A percentile compares a stretch with the other conserved stretches of the same genome.
phyloP scores from a whole-genome alignment of 2,888 invertebrate genomes.

The Drosophila neoperkinsi region DNA sequence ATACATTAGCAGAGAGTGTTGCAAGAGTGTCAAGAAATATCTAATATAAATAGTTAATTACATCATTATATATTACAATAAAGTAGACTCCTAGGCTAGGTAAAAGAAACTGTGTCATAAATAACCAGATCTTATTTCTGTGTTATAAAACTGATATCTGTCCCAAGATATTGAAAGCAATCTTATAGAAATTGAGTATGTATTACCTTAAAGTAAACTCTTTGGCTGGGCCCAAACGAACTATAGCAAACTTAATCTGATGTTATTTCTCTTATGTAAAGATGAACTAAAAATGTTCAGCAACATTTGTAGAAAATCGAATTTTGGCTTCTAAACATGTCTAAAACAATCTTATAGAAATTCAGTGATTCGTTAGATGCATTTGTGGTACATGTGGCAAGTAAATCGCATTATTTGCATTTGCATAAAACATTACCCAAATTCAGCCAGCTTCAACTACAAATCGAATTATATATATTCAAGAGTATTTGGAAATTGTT shows the following conservation, averaged over 20 bases:
- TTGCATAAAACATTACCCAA: conserved; percentile 1
- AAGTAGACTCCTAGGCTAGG: not conserved
- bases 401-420: not conserved
- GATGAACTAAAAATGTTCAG: not conserved
- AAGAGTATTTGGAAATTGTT: conserved; percentile 7
- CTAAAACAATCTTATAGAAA: not conserved
- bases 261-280: not conserved
- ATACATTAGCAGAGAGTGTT: not conserved
- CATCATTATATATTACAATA: not conserved
- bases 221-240: no score
- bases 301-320: not conserved
- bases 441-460: not conserved
- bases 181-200: not conserved
- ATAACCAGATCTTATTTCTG: not conserved
- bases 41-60: not conserved
- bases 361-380: not conserved
- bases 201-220: no score
- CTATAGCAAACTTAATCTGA: no score
- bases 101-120: not conserved
- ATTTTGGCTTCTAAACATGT: not conserved
- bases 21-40: not conserved
- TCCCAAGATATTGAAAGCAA: not conserved
- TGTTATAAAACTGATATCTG: not conserved
- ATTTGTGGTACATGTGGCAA: conserved; percentile 4
- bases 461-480: not conserved